Conservation (phyloP, 2,888 invertebrate genomes). For the Rotaria sp. region DNA sequence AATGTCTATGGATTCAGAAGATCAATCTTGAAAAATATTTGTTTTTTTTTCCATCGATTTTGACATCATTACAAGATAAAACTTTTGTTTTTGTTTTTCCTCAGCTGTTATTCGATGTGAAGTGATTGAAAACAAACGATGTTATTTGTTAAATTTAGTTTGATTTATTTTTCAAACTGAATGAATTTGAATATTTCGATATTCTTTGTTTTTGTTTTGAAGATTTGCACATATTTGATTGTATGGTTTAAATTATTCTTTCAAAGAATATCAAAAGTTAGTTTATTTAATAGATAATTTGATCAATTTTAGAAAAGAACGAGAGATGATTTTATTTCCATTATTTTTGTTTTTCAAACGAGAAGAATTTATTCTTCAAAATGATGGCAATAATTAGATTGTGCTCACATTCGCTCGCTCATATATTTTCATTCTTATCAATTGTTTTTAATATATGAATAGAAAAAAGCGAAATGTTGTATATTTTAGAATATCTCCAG, state of each 20-base stretch:
- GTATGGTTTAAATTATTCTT: too few species aligned
- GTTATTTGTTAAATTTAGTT: not conserved
- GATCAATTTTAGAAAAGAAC: too few species aligned
- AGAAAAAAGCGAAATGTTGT: not conserved
- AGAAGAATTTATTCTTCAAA: too few species aligned
- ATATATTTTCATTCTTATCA: not conserved
- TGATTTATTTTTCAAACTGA: not conserved
- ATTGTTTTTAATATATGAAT: too few species aligned
- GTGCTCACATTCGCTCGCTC: not conserved
- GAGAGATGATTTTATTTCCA: not conserved
- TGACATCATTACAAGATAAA: not conserved
- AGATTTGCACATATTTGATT: not conserved
- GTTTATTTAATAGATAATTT: too few species aligned
- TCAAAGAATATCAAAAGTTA: too few species aligned
- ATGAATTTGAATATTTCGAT: too few species aligned
- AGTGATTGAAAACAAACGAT: not conserved
- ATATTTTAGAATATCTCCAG: not conserved
- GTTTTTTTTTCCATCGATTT: conserved; percentile 2
- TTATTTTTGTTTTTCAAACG: too few species aligned
- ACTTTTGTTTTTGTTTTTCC: not conserved
- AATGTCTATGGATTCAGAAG: conserved; percentile 2
- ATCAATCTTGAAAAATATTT: not conserved
- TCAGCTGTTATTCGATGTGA: not conserved
- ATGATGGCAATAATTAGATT: not conserved
- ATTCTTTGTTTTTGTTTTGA: not conserved